Evolutionary conservation across 1,140 invertebrate species (phyloP), one percentile per base, ranked within the genome.

Genomic region (Aleiodes sp.): DNA sequence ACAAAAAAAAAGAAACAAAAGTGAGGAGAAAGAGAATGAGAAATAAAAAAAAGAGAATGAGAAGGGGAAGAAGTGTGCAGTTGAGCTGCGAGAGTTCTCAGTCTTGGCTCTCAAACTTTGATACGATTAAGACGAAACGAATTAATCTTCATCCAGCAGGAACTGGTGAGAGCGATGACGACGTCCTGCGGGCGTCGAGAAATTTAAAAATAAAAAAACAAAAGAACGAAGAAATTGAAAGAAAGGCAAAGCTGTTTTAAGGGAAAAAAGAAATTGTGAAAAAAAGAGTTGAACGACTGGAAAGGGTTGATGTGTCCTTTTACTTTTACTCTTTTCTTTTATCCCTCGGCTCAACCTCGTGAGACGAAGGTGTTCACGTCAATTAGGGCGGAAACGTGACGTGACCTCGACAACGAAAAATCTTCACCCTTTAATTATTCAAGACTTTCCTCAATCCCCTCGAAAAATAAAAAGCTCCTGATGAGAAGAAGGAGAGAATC

Each of bases 101-200:
- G 10, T 19, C 74, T n/a, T n/a, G 76, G 75, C 82, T 84, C 80
- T 84, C 80, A 82, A 86, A 86, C 81, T 86, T 86, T 86, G 82
- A 86, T 84, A 80, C 84, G 85, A 85, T 86, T 86, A 86, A 85
- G 83, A 85, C 82, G 82, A 78, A 84, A 84, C 78, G 84, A 86
- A 85, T 86, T 86, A 86, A 86, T 86, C 84, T 86, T 86, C 84
- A 82, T 86, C 84, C 81, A 62, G 70, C 65, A 26, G 56, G 70
- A 74, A n/a, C n/a, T n/a, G n/a, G n/a, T n/a, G n/a, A 74, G 73
- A 76, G 76, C 19, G 56, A 33, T 61, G 65, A 68, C 28, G 56
- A 68, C 33, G 29, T 41, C 12, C 16, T 37, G 64, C 46, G 63
- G 64, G 76, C 72, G 73, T 69, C 2, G 65, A 69, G 62, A 72